These are phyloP conservation scores for Porites divaricata DNA, from an alignment of 92 coral and sea anemone species.

Conservation along the genomic window DNA sequence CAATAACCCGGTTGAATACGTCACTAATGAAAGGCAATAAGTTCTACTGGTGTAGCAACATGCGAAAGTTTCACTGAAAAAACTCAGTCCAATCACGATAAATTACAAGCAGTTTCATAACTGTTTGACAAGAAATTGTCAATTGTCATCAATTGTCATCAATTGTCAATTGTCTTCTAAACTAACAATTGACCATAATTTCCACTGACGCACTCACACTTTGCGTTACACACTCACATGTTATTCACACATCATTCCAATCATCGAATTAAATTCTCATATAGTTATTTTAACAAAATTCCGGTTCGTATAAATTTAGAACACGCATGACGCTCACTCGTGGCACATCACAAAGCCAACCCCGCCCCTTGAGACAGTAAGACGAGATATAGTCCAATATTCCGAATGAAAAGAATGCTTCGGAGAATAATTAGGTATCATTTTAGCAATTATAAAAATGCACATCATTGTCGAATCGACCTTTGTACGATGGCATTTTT, in stretches of 20 bases:
- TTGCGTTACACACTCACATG: too few relatives aligned
- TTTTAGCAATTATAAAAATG: constrained; percentile 7
- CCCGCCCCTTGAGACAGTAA: constrained; percentile 18
- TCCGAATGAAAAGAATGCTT: constrained; percentile 30
- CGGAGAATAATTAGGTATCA: neutral
- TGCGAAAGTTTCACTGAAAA: too few relatives aligned
- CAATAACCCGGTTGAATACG: too few relatives aligned
- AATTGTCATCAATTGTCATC: too few relatives aligned
- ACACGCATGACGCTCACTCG: neutral
- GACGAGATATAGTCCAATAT: constrained; percentile 13
- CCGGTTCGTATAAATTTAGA: constrained; percentile 12
- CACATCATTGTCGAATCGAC: neutral
- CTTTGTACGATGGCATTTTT: neutral
- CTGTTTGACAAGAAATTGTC: too few relatives aligned
- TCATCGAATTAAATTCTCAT: neutral
- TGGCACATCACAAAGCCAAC: neutral
- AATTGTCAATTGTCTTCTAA: too few relatives aligned
- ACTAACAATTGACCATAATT: too few relatives aligned
- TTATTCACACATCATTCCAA: neutral
- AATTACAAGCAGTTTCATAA: too few relatives aligned
- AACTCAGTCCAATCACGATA: too few relatives aligned
- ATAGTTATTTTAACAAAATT: constrained; percentile 10
- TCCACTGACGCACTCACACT: too few relatives aligned
- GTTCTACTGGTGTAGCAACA: too few relatives aligned
- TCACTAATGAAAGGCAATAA: too few relatives aligned